Evolutionary conservation across 2,113 vertebrate genomes (phyloP).

Genomic region (Tragelaphus imberbis): DNA sequence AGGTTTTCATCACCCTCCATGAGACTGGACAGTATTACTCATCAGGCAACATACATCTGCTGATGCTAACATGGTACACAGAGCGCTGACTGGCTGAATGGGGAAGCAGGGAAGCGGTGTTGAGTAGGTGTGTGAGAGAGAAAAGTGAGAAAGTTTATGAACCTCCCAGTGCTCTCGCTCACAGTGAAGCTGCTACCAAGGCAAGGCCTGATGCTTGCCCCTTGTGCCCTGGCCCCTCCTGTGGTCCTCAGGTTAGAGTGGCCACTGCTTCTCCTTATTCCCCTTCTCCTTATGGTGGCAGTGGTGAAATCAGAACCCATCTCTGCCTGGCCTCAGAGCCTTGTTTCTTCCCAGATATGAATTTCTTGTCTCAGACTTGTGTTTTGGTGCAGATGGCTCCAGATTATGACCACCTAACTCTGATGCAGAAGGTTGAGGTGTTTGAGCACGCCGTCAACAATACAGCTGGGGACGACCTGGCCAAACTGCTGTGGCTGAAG

Average conservation of each 20-base stretch:
- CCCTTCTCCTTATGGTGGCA: not conserved
- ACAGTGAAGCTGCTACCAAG: not conserved
- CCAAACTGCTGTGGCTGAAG: constrained; percentile 97
- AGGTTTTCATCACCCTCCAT: not conserved
- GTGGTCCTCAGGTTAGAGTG: not conserved
- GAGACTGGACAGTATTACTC: not conserved
- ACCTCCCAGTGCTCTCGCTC: not conserved
- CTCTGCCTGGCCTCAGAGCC: not conserved
- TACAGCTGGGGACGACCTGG: constrained; percentile 96
- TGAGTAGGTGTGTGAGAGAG: not conserved
- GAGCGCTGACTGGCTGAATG: not conserved
- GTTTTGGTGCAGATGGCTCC: constrained; percentile 91
- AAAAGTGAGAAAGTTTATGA: not conserved
- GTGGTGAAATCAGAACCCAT: not conserved
- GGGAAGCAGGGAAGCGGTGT: not conserved
- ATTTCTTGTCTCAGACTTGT: not conserved
- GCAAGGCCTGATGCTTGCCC: not conserved
- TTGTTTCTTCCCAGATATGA: not conserved
- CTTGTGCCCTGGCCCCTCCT: not conserved
- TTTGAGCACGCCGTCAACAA: constrained; percentile 99
- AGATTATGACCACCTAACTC: constrained; percentile 97
- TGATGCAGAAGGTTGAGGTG: constrained; percentile 99
- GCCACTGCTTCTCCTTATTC: no score
- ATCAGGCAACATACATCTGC: not conserved
- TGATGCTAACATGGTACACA: not conserved